phyloP scores from a whole-genome alignment of 2,888 invertebrate genomes.

The Diaprepes abbreviatus region DNA sequence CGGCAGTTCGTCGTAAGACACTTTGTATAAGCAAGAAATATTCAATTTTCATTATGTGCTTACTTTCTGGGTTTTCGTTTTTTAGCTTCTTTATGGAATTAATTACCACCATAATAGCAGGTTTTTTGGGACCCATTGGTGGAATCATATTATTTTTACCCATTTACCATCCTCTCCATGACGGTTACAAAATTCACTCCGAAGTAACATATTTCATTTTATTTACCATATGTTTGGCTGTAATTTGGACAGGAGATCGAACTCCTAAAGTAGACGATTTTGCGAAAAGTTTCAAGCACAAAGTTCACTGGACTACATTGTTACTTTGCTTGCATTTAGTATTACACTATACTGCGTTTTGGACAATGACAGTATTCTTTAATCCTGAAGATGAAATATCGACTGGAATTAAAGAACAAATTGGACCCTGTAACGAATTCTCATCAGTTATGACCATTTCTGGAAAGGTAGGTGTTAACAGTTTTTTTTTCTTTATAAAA shows the following conservation, averaged over 20 bases:
- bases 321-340: constrained; percentile 69
- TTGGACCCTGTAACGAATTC: constrained; percentile 79
- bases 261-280: constrained; percentile 62
- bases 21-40: too few relatives aligned
- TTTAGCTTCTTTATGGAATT: constrained; percentile 71
- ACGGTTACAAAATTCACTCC: constrained; percentile 76
- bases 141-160: constrained; percentile 81
- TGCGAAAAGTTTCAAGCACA: constrained; percentile 45
- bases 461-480: constrained; percentile 78
- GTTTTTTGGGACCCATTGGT: constrained; percentile 78
- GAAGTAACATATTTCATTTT: constrained; percentile 80
- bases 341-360: constrained; percentile 76
- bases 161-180: constrained; percentile 84
- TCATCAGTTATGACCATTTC: constrained; percentile 75
- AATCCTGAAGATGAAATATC: constrained; percentile 78
- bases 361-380: constrained; percentile 74
- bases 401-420: constrained; percentile 80
- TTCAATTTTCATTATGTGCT: too few relatives aligned
- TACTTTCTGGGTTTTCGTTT: too few relatives aligned
- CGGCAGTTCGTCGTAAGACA: too few relatives aligned
- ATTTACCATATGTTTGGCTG: constrained; percentile 72
- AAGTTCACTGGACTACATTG: constrained; percentile 60
- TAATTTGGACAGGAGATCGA: constrained; percentile 75
- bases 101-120: constrained; percentile 72
- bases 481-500: too few relatives aligned